Evolutionary conservation across 2,888 invertebrate genomes (phyloP).

Genomic region (Drosophila mercatorum): DNA sequence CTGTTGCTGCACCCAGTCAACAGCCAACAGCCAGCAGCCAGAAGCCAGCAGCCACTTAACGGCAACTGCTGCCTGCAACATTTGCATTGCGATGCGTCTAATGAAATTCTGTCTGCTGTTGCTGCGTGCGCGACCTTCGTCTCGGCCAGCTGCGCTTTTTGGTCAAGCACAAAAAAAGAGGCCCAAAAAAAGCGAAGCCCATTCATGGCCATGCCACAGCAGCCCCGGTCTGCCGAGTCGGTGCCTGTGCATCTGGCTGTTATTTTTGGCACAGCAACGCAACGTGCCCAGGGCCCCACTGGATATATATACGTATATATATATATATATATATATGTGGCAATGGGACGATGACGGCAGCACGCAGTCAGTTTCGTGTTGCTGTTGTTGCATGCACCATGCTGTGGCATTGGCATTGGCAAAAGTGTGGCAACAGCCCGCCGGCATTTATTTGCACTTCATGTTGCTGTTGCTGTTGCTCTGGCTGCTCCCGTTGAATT

Average conservation of each 20-base stretch:
- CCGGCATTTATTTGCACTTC: conserved; percentile 18
- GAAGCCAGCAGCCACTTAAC: conserved; percentile 35
- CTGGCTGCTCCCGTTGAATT: conserved; percentile 41
- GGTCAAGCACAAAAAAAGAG: conserved; percentile 59
- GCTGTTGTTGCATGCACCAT: conserved; percentile 59
- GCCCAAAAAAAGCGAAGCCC: conserved; percentile 60
- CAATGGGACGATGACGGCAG: conserved; percentile 63
- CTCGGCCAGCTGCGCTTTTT: conserved; percentile 64
- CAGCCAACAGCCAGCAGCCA: conserved; percentile 23
- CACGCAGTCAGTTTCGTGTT: conserved; percentile 25
- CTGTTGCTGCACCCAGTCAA: conserved; percentile 10
- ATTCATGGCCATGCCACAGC: conserved; percentile 49
- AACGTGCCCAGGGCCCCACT: conserved; percentile 68
- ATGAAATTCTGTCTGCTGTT: conserved; percentile 63
- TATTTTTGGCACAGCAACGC: conserved; percentile 72
- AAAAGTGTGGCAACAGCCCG: conserved; percentile 74
- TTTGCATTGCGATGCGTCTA: conserved; percentile 72
- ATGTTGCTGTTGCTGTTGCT: conserved; percentile 9
- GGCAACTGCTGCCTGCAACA: conserved; percentile 54
- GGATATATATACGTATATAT: conserved; percentile 56
- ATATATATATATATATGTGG: conserved; percentile 60
- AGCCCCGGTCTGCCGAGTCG: conserved; percentile 12
- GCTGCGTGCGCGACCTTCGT: conserved; percentile 63
- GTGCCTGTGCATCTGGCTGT: conserved; percentile 38
- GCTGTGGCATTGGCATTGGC: conserved; percentile 75